These are phyloP conservation scores for Strix uralensis DNA, from an alignment of 2,113 vertebrate genomes.

Conservation along the genomic window DNA sequence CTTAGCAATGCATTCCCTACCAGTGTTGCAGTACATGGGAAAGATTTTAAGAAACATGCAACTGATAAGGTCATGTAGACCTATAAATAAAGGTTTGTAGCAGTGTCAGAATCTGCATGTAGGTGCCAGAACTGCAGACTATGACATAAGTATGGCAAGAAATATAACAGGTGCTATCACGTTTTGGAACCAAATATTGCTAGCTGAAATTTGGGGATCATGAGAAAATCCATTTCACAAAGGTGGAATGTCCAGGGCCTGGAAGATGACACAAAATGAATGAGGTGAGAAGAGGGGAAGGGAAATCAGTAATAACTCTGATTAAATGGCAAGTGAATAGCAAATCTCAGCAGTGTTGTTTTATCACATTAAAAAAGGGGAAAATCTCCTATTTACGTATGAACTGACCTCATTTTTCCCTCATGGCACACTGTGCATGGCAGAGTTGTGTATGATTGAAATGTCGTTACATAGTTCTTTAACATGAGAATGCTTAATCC, in stretches of 20 bases:
- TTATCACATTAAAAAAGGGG: not conserved
- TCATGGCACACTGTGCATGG: not conserved
- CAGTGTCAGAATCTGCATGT: not conserved
- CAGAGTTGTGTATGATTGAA: not conserved
- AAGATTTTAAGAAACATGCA: not conserved
- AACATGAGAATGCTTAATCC: not conserved
- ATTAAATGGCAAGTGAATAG: slow-evolving; percentile 22
- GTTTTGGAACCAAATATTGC: not conserved
- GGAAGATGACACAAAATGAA: not conserved
- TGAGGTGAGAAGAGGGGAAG: not conserved
- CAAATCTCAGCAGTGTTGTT: not conserved
- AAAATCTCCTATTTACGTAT: slow-evolving; percentile 13
- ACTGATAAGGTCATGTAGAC: not conserved
- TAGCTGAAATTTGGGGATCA: not conserved
- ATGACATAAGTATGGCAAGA: not conserved
- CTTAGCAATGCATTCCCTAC: not conserved
- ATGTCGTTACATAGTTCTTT: not conserved
- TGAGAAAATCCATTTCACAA: not conserved
- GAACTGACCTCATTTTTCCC: not conserved
- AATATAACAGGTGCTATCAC: not conserved
- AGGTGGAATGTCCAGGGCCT: not conserved
- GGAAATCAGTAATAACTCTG: not conserved
- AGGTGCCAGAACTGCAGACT: not conserved
- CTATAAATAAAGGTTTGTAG: not conserved
- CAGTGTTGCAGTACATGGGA: not conserved